Evolutionary conservation across 2,113 vertebrate species (phyloP), one percentile per base, ranked within the genome.

Genomic region (Limanda limanda): DNA sequence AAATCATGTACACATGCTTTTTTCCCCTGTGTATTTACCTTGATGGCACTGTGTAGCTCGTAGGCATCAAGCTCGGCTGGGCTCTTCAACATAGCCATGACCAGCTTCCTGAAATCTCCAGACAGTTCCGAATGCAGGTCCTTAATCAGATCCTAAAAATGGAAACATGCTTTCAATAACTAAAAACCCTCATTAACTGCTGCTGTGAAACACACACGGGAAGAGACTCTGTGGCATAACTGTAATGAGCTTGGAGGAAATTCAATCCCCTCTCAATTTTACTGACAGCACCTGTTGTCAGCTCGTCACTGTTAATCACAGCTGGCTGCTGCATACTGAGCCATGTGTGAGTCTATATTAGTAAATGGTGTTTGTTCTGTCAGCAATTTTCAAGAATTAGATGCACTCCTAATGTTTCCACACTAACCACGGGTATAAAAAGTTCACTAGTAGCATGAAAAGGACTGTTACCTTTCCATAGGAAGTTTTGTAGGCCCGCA

Each of bases 61-160:
- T 86, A 93, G 35, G 93, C 95, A 61, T 97, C 97, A 67, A 95
- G 95, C 83, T 96, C 91, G 64, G 95, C 2, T 0, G 96, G 96
- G 3, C 93, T 92, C 92, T 97, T 98, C 95, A 99, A 84, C 94
- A 96, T 95, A 81, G 97, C 95, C 91, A 99, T 92, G 85, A 99
- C 92, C 7, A 97, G 82, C 88, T 88, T 98, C 93, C 98, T 97
- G 80, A 99, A 99, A 91, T 99, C 97, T 47, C 98, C 98, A 12
- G 98, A 99, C 35, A 99, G 92, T 76, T 99, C 98, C 35, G 98
- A 99, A 80, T 98, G 96, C 76, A 99, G 93, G 79, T 99, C 98
- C 90, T 99, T 99, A 87, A 98, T 91, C 85, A 99, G 94, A 92
- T 99, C 98, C 98, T 99, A 87, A 51, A 90, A 88, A 77, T 5